phyloP scores from a whole-genome alignment of 2,113 vertebrate species.

The Promerops cafer region DNA sequence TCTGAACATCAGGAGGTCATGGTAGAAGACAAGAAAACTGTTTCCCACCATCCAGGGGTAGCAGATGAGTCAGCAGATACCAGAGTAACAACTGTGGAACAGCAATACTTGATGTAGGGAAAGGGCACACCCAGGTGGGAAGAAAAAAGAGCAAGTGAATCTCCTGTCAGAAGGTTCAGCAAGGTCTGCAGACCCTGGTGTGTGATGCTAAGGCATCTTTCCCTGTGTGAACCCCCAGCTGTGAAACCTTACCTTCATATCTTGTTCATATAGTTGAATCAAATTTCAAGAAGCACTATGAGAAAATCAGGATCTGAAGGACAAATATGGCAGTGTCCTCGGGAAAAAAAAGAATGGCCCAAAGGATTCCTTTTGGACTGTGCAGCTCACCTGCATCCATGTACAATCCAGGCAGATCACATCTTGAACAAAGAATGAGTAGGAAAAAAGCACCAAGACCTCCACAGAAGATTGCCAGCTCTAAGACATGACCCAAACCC shows the following conservation, averaged over 20 bases:
- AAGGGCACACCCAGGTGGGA: neutral
- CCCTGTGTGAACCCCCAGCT: fast-evolving
- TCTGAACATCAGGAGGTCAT: neutral
- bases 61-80: neutral
- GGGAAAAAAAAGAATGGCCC: neutral
- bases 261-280: neutral
- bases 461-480: neutral
- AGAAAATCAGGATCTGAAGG: neutral
- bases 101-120: neutral
- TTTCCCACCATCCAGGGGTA: neutral
- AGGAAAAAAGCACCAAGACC: neutral
- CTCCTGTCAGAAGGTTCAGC: neutral
- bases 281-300: neutral
- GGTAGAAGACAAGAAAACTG: neutral
- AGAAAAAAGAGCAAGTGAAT: neutral
- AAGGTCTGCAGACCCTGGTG: neutral
- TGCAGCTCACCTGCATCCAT: neutral
- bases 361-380: neutral
- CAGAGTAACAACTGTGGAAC: neutral
- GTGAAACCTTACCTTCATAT: neutral
- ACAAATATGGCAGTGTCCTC: neutral
- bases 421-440: neutral
- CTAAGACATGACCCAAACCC: neutral
- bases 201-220: neutral
- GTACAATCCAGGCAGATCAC: neutral